A percentile compares a stretch with the other conserved stretches of the same genome.
Conservation (phyloP, 2,888 invertebrate species). For the Idaea biselata region DNA sequence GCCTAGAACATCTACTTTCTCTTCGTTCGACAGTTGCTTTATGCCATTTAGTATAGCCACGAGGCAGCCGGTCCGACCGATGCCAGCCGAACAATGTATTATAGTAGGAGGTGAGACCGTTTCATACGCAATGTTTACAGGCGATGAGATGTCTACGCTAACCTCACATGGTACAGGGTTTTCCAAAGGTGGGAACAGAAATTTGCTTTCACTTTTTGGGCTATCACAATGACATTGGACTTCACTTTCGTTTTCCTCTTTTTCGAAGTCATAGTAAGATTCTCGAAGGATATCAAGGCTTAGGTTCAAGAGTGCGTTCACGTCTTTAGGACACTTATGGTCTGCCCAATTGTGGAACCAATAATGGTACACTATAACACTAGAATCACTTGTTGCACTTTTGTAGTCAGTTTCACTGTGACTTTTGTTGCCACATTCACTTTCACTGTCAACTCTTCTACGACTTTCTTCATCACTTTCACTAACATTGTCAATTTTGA, state of each 20-base stretch:
- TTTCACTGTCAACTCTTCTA: neutral
- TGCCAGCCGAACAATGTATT: conserved; percentile 94
- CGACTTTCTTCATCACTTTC: neutral
- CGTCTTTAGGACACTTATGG: conserved; percentile 93
- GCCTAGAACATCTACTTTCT: conserved; percentile 92
- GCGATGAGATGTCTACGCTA: conserved; percentile 52
- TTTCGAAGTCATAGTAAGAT: conserved; percentile 66
- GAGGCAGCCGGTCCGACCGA: conserved; percentile 95
- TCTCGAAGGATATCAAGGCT: conserved; percentile 88
- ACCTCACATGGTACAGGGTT: conserved; percentile 49
- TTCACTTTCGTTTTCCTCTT: conserved; percentile 38
- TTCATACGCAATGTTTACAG: conserved; percentile 53
- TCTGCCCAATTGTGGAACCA: conserved; percentile 98
- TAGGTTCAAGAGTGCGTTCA: conserved; percentile 89
- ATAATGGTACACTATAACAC: conserved; percentile 84
- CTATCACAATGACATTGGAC: conserved; percentile 59
- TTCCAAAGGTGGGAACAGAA: conserved; percentile 67
- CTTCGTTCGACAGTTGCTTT: conserved; percentile 87
- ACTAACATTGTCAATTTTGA: neutral
- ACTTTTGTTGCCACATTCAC: neutral
- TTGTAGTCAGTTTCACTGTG: neutral
- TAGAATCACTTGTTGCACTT: neutral
- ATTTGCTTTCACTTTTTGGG: conserved; percentile 57
- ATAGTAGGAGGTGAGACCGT: conserved; percentile 79
- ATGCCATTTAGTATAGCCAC: conserved; percentile 94